Percentiles rank a stretch among this genome's conserved stretches.
Conservation (phyloP, 2,888 invertebrate genomes). For the Xestia c-nigrum region DNA sequence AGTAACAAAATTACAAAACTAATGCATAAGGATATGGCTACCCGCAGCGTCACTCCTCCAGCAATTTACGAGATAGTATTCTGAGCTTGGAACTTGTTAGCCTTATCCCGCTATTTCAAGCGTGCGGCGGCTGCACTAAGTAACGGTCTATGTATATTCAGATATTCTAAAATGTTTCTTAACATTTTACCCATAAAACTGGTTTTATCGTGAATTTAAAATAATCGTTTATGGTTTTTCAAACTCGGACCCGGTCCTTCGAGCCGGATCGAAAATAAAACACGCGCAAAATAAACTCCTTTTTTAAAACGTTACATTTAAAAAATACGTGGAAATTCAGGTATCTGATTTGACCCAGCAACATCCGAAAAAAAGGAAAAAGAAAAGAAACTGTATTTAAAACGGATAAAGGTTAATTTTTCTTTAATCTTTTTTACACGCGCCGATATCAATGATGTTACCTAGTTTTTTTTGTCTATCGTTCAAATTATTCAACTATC, state of each 20-base stretch:
- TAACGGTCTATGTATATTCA: not conserved
- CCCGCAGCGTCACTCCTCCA: slow-evolving; percentile 15
- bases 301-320: not conserved
- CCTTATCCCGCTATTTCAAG: slow-evolving; percentile 24
- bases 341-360: not conserved
- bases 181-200: not conserved
- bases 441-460: not conserved
- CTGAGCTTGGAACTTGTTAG: slow-evolving; percentile 28
- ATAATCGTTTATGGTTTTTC: not conserved
- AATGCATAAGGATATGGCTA: slow-evolving; percentile 3
- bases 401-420: not conserved
- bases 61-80: slow-evolving; percentile 36
- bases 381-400: not conserved
- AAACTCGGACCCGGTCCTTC: not conserved
- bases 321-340: not conserved
- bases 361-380: not conserved
- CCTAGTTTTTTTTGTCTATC: not conserved
- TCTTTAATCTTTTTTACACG: not conserved
- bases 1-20: slow-evolving; percentile 1
- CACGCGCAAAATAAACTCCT: not conserved
- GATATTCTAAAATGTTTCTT: not conserved
- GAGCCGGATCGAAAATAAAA: not conserved
- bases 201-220: not conserved
- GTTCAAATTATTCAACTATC: slow-evolving; percentile 39
- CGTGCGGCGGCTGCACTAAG: slow-evolving; percentile 7